A percentile compares a stretch with the other conserved stretches of the same genome.
Conservation (phyloP, 2,113 vertebrate genomes). For the Corynorhinus townsendii region DNA sequence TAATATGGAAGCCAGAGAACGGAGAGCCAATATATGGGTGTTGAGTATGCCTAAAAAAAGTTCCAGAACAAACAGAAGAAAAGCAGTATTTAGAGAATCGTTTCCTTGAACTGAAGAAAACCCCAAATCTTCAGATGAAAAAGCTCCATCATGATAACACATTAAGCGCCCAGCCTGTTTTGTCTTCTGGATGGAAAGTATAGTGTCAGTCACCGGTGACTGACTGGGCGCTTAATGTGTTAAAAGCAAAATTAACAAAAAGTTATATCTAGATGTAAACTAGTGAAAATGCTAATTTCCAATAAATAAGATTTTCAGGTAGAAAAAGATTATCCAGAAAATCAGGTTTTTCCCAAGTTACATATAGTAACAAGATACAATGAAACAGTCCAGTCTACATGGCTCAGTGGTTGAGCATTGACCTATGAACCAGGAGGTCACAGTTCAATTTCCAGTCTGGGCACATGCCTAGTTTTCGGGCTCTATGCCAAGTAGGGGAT, state of each 20-base stretch:
- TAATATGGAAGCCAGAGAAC: not conserved
- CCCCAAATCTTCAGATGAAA: not conserved
- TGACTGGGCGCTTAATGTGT: too few species aligned
- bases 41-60: not conserved
- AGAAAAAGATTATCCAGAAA: not conserved
- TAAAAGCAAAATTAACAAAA: constrained; percentile 8
- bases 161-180: too few species aligned
- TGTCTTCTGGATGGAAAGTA: too few species aligned
- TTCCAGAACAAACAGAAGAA: not conserved
- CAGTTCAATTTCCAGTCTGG: too few species aligned
- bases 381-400: not conserved
- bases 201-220: too few species aligned
- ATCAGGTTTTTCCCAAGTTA: not conserved
- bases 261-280: not conserved
- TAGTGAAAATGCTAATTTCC: not conserved
- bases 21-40: not conserved
- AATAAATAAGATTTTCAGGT: not conserved
- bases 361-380: not conserved
- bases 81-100: not conserved
- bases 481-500: too few species aligned
- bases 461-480: too few species aligned
- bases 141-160: not conserved
- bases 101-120: not conserved
- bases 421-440: too few species aligned
- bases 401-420: too few species aligned